Evolutionary conservation across 2,113 vertebrate species (phyloP).

Genomic region (Galemys pyrenaicus): DNA sequence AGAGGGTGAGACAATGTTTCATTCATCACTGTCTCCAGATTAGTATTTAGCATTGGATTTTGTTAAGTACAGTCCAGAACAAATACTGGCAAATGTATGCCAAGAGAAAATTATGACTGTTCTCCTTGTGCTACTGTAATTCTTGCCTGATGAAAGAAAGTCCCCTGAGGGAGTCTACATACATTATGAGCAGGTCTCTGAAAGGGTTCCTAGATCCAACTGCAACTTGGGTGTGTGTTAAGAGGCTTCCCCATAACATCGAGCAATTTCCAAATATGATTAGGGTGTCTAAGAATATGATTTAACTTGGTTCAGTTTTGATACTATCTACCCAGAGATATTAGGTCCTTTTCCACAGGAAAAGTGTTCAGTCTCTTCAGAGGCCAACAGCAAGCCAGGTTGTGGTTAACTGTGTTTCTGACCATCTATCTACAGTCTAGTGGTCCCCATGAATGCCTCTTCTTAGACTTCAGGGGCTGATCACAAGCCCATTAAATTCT

Average conservation of each 20-base stretch:
- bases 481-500: background rate
- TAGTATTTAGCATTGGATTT: background rate
- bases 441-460: background rate
- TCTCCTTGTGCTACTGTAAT: background rate
- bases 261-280: background rate
- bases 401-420: background rate
- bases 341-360: background rate
- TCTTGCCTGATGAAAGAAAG: background rate
- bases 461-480: background rate
- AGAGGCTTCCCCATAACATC: background rate
- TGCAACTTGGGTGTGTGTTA: background rate
- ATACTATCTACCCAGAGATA: background rate
- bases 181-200: background rate
- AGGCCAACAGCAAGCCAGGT: background rate
- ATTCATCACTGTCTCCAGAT: background rate
- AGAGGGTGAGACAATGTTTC: background rate
- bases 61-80: background rate
- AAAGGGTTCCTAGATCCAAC: background rate
- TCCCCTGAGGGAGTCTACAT: background rate
- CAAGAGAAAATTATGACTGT: constrained; percentile 27
- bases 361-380: background rate
- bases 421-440: background rate
- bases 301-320: background rate
- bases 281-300: background rate
- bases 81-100: constrained; percentile 16